phyloP scores from a whole-genome alignment of 2,113 vertebrate genomes.

The Cynopterus brachyotis region DNA sequence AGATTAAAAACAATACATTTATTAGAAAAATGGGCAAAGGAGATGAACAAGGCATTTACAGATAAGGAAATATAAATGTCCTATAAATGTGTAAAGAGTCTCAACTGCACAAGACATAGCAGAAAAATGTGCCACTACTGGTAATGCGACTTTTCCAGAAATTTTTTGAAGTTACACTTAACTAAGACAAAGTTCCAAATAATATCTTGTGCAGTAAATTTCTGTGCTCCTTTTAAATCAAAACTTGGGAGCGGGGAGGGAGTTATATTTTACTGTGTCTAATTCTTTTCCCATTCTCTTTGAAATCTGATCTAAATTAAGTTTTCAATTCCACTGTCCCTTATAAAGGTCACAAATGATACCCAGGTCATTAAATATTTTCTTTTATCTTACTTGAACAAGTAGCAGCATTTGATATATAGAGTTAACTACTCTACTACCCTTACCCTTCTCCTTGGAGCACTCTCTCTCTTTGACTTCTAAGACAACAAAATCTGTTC shows the following conservation, averaged over 20 bases:
- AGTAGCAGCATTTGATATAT: background rate
- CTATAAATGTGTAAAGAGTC: background rate
- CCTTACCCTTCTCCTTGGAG: background rate
- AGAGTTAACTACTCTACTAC: background rate
- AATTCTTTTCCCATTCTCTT: background rate
- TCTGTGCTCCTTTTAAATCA: background rate
- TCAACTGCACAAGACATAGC: background rate
- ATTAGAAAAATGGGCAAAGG: background rate
- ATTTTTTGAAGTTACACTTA: background rate
- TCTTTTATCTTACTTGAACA: background rate
- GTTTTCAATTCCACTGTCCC: background rate
- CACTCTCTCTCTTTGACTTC: background rate
- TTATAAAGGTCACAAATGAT: background rate
- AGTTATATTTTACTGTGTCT: background rate
- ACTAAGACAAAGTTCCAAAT: background rate
- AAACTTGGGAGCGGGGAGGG: background rate
- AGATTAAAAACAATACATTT: background rate
- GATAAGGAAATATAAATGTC: background rate
- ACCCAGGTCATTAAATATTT: background rate
- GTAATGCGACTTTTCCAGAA: background rate
- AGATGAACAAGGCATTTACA: background rate
- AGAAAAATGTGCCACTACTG: background rate
- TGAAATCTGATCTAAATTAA: background rate
- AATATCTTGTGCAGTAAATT: background rate
- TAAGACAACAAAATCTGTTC: background rate